Percentiles rank a stretch among this genome's conserved stretches.
phyloP scores from a whole-genome alignment of 2,113 vertebrate genomes.

The Irena cyanogastra region DNA sequence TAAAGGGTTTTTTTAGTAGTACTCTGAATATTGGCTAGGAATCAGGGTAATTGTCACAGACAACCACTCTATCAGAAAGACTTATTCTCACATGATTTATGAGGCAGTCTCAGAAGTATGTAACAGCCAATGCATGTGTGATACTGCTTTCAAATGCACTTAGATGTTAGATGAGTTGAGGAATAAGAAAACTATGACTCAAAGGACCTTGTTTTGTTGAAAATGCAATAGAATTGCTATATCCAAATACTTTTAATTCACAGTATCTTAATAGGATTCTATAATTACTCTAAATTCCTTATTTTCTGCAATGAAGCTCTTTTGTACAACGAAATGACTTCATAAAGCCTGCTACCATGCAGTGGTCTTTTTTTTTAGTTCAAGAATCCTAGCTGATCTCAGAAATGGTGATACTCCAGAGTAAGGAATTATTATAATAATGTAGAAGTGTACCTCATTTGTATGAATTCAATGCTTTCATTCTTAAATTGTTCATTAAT shows the following conservation, averaged over 20 bases:
- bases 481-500: not conserved
- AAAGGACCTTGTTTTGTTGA: not conserved
- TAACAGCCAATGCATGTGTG: not conserved
- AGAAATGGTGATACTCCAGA: not conserved
- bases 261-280: not conserved
- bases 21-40: not conserved
- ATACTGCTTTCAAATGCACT: slow-evolving; percentile 11
- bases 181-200: slow-evolving; percentile 29
- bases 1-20: not conserved
- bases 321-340: not conserved
- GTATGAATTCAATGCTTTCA: not conserved
- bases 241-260: not conserved
- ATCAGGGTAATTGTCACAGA: slow-evolving; percentile 20
- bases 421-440: not conserved
- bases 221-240: not conserved
- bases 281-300: not conserved
- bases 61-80: slow-evolving; percentile 38
- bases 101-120: slow-evolving; percentile 12
- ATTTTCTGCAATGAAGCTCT: not conserved
- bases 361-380: not conserved
- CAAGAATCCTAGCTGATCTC: not conserved
- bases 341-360: not conserved
- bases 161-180: not conserved
- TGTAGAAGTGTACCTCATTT: not conserved
- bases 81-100: slow-evolving; percentile 44